These are phyloP conservation scores for Gymnoscelis rufifasciata DNA, from an alignment of 2,888 invertebrate species.

Conservation along the genomic window DNA sequence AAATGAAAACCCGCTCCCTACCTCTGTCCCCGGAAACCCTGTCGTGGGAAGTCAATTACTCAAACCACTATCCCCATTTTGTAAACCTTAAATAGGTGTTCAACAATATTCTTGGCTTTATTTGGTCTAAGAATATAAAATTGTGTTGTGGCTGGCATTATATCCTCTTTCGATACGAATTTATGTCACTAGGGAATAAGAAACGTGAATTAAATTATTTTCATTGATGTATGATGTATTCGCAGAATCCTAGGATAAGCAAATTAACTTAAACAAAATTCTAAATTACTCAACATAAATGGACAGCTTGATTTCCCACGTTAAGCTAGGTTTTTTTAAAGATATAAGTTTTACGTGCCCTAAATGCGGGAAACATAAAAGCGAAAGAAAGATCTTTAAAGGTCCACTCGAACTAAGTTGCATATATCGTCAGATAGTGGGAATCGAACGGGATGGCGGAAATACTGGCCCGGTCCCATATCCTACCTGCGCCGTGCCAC, in stretches of 20 bases:
- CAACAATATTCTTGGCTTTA: neutral
- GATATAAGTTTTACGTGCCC: constrained; percentile 23
- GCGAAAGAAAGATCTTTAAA: constrained; percentile 25
- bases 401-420: constrained; percentile 23
- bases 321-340: constrained; percentile 23
- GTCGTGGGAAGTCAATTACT: constrained; percentile 11
- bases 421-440: constrained; percentile 26
- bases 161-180: neutral
- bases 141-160: neutral
- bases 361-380: constrained; percentile 21
- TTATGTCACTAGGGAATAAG: constrained; percentile 22
- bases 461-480: constrained; percentile 21
- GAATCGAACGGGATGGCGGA: constrained; percentile 19
- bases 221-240: constrained; percentile 1
- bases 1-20: constrained; percentile 11
- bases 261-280: constrained; percentile 12
- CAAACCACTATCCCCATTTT: constrained; percentile 7
- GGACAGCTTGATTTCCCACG: constrained; percentile 16
- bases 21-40: constrained; percentile 9
- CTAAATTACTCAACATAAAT: constrained; percentile 12
- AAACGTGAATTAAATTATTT: constrained; percentile 14
- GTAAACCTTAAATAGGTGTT: neutral
- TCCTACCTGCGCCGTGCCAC: constrained; percentile 10
- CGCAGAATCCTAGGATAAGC: neutral
- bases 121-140: neutral